A percentile compares a stretch with the other conserved stretches of the same genome.
Conservation (phyloP, 2,888 invertebrate genomes). For the Proisotoma minuta region DNA sequence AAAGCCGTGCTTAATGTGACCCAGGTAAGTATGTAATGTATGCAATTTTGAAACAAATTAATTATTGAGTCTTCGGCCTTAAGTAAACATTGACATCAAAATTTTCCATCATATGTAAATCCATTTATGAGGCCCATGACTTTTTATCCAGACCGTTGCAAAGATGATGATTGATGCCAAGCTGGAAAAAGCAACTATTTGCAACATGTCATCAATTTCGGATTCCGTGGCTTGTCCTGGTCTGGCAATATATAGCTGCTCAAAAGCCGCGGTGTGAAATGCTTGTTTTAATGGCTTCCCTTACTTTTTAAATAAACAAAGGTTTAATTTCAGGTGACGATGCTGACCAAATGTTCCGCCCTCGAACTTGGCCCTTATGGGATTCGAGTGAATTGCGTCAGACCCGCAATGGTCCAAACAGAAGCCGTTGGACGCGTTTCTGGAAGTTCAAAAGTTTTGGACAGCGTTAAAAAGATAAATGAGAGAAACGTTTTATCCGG, state of each 20-base stretch:
- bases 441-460: slow-evolving; percentile 18
- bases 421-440: slow-evolving; percentile 19
- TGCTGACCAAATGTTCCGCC: slow-evolving; percentile 26
- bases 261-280: slow-evolving; percentile 29
- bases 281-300: too few relatives aligned
- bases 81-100: too few relatives aligned
- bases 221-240: slow-evolving; percentile 22
- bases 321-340: too few relatives aligned
- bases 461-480: slow-evolving; percentile 21
- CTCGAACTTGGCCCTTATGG: slow-evolving; percentile 20
- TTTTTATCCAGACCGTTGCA: slow-evolving; percentile 16
- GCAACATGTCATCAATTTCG: slow-evolving; percentile 27
- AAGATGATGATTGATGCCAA: slow-evolving; percentile 20
- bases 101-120: too few relatives aligned
- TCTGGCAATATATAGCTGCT: slow-evolving; percentile 15
- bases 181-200: slow-evolving; percentile 21
- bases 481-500: too few relatives aligned
- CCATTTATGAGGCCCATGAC: too few relatives aligned
- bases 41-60: too few relatives aligned
- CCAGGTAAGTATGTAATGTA: too few relatives aligned
- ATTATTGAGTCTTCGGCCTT: too few relatives aligned
- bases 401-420: slow-evolving; percentile 25
- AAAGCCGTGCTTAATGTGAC: slow-evolving; percentile 25
- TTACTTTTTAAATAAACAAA: too few relatives aligned
- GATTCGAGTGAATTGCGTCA: slow-evolving; percentile 26